Evolutionary conservation across 2,888 invertebrate genomes (phyloP), one percentile per base, ranked within the genome.

Genomic region (Panzeria rudis): DNA sequence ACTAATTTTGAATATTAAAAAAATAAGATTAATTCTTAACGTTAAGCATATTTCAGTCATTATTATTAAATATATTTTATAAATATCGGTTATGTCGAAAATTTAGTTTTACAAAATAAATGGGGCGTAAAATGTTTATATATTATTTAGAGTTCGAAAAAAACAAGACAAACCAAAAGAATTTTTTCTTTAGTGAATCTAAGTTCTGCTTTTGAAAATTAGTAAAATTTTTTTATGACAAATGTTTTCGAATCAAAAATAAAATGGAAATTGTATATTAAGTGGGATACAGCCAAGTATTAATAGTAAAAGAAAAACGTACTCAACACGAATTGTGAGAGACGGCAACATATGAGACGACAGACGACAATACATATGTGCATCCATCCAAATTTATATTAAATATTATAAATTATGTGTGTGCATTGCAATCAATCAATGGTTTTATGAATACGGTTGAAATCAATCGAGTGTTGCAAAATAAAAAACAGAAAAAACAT

Each of bases 401-500:
- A 44, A 61, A 85, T 82, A 75, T 82, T 68, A 75, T 62, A 69
- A 38, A 75, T 61, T 76, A 69, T 76, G 44, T 61, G 69, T 77
- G 50, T 50, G 61, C 25, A 71, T 64, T 83, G 44, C 73, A 83
- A 83, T 84, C 78, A 66, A 71, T 72, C 71, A 83, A 73, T 69
- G 73, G 62, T 79, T 72, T 54, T 69, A 78, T 61, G 69, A 38
- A 41, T 62, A 61, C 41, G 56, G 80, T 80, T 73, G 80, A 59
- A 73, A 41, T 73, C 80, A 59, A 80, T 73, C 66, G 73, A 73
- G 59, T 73, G 72, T 66, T 86, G 84, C 83, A 84, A 87, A 79
- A 86, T 78, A 86, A 87, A 80, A 76, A 77, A 83, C 77, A 86
- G 77, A 73, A 85, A 54, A 71, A 87, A 87, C 73, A 82, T 82